Evolutionary conservation across 2,797 vertebrate species (phyloP).

Genomic region (Helicolenus hilgendorfi): DNA sequence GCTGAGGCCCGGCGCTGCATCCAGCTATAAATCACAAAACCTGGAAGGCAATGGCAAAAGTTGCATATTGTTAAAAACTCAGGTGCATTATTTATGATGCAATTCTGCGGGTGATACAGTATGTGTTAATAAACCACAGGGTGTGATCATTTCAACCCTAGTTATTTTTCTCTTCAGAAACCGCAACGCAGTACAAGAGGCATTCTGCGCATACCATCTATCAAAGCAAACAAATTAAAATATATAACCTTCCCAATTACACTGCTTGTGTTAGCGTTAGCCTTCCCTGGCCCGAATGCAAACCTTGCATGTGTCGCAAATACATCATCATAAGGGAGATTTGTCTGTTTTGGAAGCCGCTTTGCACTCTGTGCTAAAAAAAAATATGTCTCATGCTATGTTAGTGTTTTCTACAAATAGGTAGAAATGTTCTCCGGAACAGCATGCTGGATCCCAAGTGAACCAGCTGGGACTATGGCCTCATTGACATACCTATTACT

Average conservation of each 20-base stretch:
- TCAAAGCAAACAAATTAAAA: constrained; percentile 73
- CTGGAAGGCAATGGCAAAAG: constrained; percentile 57
- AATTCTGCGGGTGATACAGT: constrained; percentile 62
- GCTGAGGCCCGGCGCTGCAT: constrained; percentile 37
- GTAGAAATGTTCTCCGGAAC: constrained; percentile 46
- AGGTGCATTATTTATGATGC: constrained; percentile 79
- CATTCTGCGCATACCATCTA: constrained; percentile 34
- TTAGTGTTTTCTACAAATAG: constrained; percentile 52
- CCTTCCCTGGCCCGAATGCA: constrained; percentile 25
- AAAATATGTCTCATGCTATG: constrained; percentile 7
- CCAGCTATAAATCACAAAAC: constrained; percentile 71
- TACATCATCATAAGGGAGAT: constrained; percentile 59
- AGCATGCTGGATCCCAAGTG: constrained; percentile 49
- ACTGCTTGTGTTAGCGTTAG: constrained; percentile 42
- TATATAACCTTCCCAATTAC: constrained; percentile 69
- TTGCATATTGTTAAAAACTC: constrained; percentile 74
- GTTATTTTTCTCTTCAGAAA: constrained; percentile 62
- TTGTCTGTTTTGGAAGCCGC: constrained; percentile 20
- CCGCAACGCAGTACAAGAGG: constrained; percentile 17
- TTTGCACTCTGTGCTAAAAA: constrained; percentile 35
- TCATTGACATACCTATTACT: constrained; percentile 66
- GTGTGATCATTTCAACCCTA: constrained; percentile 57
- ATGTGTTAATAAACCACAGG: constrained; percentile 72
- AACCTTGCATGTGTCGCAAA: constrained; percentile 39
- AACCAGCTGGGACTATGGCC: constrained; percentile 34